Percentiles rank a stretch among this genome's conserved stretches.
These are phyloP conservation scores for Teleopsis dalmanni DNA, from an alignment of 1,140 invertebrate genomes.

Conservation along the genomic window DNA sequence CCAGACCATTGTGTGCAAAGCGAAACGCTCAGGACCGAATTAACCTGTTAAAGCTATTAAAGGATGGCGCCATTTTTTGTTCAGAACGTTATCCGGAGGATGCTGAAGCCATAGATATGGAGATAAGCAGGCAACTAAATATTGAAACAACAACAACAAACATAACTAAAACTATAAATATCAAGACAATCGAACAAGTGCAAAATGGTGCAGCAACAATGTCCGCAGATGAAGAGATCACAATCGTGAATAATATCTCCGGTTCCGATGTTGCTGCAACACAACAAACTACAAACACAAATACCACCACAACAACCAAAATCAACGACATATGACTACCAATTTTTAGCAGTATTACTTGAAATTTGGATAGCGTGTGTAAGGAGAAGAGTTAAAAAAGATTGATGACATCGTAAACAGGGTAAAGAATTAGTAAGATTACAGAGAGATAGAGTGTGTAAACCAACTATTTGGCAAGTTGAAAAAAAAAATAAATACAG, in stretches of 20 bases:
- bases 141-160: slow-evolving; percentile 24
- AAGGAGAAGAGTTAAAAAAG: slow-evolving; percentile 13
- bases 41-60: slow-evolving; percentile 58
- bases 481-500: no score
- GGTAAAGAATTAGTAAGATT: no score
- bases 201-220: slow-evolving; percentile 19
- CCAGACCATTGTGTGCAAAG: slow-evolving; percentile 63
- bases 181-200: slow-evolving; percentile 38
- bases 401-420: neutral
- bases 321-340: slow-evolving; percentile 40
- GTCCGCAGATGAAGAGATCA: slow-evolving; percentile 1
- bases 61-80: slow-evolving; percentile 39
- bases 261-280: slow-evolving; percentile 11
- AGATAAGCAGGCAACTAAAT: slow-evolving; percentile 36
- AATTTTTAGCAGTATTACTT: slow-evolving; percentile 25
- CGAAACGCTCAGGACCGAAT: slow-evolving; percentile 75
- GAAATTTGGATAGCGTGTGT: slow-evolving; percentile 13
- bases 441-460: no score
- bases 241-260: slow-evolving; percentile 15
- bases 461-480: no score
- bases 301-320: slow-evolving; percentile 12
- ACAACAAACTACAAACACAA: slow-evolving; percentile 13
- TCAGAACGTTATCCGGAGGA: slow-evolving; percentile 42
- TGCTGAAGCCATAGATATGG: slow-evolving; percentile 38
- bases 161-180: slow-evolving; percentile 13